Conservation (phyloP, 1,140 invertebrate genomes). For the Drosophila paulistorum region DNA sequence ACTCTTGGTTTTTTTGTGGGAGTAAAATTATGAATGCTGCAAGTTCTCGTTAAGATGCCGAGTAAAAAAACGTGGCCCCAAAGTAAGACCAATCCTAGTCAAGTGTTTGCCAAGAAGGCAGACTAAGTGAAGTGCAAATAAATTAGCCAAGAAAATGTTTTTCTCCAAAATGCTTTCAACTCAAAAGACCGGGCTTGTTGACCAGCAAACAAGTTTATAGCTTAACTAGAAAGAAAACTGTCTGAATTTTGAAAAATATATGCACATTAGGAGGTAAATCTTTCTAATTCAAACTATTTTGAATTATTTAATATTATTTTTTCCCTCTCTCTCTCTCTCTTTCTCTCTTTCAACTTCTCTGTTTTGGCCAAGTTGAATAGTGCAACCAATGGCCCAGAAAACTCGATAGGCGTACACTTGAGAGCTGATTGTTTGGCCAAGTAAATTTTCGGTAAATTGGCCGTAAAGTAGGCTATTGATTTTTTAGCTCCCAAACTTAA, state of each 20-base stretch:
- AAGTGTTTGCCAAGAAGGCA: slow-evolving; percentile 47
- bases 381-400: slow-evolving; percentile 54
- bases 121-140: slow-evolving; percentile 69
- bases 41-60: slow-evolving; percentile 36
- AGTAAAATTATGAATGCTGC: slow-evolving; percentile 53
- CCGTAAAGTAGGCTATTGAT: slow-evolving; percentile 51
- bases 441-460: slow-evolving; percentile 41
- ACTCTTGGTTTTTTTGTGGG: slow-evolving; percentile 52
- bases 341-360: background rate
- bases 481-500: slow-evolving; percentile 31
- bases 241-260: background rate
- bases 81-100: slow-evolving; percentile 15
- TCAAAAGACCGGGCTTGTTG: slow-evolving; percentile 40
- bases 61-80: slow-evolving; percentile 34
- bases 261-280: background rate
- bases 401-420: slow-evolving; percentile 6
- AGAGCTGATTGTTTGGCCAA: slow-evolving; percentile 24
- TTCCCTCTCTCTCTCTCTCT: no score
- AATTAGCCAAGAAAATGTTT: slow-evolving; percentile 62
- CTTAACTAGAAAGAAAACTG: background rate
- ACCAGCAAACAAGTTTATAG: slow-evolving; percentile 35
- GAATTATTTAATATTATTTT: slow-evolving; percentile 15
- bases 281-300: background rate
- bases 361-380: slow-evolving; percentile 22
- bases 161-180: slow-evolving; percentile 51